These are phyloP conservation scores for Callosobruchus maculatus DNA, from an alignment of 2,888 invertebrate species.

Conservation along the genomic window DNA sequence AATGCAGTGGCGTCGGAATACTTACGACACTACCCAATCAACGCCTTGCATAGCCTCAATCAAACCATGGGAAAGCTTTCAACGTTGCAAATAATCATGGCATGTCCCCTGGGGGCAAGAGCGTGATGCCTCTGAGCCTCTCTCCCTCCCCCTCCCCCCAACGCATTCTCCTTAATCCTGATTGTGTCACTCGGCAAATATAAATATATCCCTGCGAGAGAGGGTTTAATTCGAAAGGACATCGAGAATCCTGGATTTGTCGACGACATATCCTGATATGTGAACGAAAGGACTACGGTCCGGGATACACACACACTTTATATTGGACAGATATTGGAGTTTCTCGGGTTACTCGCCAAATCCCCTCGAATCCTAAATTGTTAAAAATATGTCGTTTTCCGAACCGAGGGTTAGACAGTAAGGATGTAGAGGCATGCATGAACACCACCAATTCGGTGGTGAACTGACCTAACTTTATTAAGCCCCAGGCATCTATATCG, in stretches of 20 bases:
- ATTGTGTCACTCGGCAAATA: background rate
- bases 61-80: background rate
- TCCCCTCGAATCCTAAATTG: background rate
- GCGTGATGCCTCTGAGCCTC: background rate
- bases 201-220: background rate
- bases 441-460: no score
- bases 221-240: background rate
- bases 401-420: background rate
- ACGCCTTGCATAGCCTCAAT: background rate
- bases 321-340: background rate
- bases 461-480: no score
- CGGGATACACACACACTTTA: background rate
- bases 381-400: constrained; percentile 1
- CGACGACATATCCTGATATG: background rate
- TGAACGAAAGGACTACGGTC: background rate
- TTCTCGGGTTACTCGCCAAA: constrained; percentile 1
- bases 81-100: background rate
- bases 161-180: background rate
- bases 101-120: background rate
- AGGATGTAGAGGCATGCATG: background rate
- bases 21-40: no score
- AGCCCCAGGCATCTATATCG: no score
- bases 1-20: no score
- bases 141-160: background rate
- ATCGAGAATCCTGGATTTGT: background rate